Evolutionary conservation across 2,113 vertebrate genomes (phyloP).

Genomic region (Sphyrna mokarran): DNA sequence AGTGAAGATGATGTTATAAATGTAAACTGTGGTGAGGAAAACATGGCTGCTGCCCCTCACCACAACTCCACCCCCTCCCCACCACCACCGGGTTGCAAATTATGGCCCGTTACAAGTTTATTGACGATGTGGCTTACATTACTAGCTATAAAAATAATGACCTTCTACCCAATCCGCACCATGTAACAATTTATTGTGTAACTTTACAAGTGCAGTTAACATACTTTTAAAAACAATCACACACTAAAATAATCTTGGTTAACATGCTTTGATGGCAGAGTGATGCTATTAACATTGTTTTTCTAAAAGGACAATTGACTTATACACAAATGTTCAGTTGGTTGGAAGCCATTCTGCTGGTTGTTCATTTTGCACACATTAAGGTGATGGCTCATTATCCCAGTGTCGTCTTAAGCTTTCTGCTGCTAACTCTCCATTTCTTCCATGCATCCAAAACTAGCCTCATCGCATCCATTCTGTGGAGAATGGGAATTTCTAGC

Average conservation of each 20-base stretch:
- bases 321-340: not conserved
- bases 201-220: constrained; percentile 15
- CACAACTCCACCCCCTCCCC: too few relatives aligned
- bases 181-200: constrained; percentile 34
- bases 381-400: not conserved
- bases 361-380: not conserved
- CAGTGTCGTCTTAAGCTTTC: not conserved
- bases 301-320: not conserved
- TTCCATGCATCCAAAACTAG: not conserved
- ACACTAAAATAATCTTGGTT: constrained; percentile 5
- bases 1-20: not conserved
- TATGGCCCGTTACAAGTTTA: not conserved
- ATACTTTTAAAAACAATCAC: constrained; percentile 22
- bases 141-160: not conserved
- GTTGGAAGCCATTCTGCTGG: not conserved
- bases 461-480: not conserved
- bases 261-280: not conserved
- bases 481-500: not conserved
- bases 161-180: not conserved
- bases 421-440: not conserved
- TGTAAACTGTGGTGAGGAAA: not conserved
- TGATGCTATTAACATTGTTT: not conserved
- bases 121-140: not conserved
- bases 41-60: not conserved
- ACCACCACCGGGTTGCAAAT: not conserved